Base-by-base conservation (phyloP, 2,888 invertebrate genomes). In the Catotricha subobsoleta region DNA sequence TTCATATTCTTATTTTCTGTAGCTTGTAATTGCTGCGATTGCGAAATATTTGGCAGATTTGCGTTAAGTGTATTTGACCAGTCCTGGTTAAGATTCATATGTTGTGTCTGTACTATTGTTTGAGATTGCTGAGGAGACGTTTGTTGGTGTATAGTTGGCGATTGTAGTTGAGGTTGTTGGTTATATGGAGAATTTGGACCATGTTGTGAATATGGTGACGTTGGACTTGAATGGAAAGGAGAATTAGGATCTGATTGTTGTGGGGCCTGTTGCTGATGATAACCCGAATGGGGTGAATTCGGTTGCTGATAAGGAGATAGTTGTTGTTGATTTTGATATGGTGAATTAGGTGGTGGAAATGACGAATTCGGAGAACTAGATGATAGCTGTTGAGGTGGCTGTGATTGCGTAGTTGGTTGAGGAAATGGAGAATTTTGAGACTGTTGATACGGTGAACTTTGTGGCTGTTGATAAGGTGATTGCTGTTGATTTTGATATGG, bases 401-500 rank as follows among this genome's bases (percentile, higher is more conserved):
- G 54, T 3, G 52, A 47, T 25, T 55, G 50, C 47, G 53, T 59
- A 42, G 51, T 52, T 9, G 55, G 45, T 7, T 52, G 47, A 19
- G 52, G 49, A 44, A 50, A 51, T 8, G 54, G 49, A 8, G 52
- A 49, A 23, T 45, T 42, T 45, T 49, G 49, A 6, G 46, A 48
- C 43, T 58, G 58, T 37, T 59, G 58, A 44, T 56, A 59, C n/a
- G 59, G 59, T 41, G 59, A 59, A 44, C 55, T 56, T 33, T 50
- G 56, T 15, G 44, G 43, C 43, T 47, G 44, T 47, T 51, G 56
- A 51, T 63, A 70, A 43, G 65, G 67, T 38, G 60, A 62, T 31
- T 62, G 61, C 0, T 59, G 56, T 53, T 68, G 69, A 51, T 67
- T 73, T 1, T 69, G 64, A 36, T 65, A 65, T 43, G 65, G 69